A percentile compares a stretch with the other conserved stretches of the same genome.
Evolutionary conservation across 1,140 invertebrate species (phyloP).

Genomic region (Pseudomyrmex flavicornis): DNA sequence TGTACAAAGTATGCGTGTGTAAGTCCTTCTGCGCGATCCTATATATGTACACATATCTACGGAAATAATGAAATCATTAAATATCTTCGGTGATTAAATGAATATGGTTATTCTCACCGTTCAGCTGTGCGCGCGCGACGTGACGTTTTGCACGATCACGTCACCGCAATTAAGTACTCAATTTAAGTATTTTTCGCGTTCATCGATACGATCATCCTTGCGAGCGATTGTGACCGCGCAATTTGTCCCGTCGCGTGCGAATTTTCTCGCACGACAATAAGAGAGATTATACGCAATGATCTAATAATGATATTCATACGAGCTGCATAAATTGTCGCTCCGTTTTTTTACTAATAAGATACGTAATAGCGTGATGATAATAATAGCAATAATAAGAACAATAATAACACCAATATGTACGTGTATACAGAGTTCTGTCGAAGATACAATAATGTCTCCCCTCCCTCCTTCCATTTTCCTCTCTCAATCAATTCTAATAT

Average conservation of each 20-base stretch:
- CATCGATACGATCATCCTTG: not conserved
- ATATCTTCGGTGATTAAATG: constrained; percentile 4
- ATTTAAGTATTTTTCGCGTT: no score
- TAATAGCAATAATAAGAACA: constrained; percentile 61
- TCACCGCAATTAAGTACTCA: no score
- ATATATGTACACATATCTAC: constrained; percentile 33
- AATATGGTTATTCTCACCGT: not conserved
- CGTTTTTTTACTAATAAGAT: constrained; percentile 45
- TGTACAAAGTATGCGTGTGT: constrained; percentile 27
- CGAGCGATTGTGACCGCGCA: not conserved
- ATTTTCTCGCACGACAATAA: constrained; percentile 33
- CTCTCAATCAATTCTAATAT: not conserved
- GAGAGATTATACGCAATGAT: constrained; percentile 29
- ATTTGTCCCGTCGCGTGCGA: not conserved
- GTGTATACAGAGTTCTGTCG: constrained; percentile 52
- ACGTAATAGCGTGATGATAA: constrained; percentile 50
- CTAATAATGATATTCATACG: constrained; percentile 42
- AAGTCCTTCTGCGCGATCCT: constrained; percentile 43
- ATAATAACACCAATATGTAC: constrained; percentile 58
- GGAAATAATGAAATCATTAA: constrained; percentile 54
- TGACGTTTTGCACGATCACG: not conserved
- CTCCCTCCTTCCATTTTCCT: not conserved
- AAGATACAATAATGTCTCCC: constrained; percentile 60
- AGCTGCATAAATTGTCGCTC: constrained; percentile 25
- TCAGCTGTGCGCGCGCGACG: constrained; percentile 14